phyloP scores from a whole-genome alignment of 2,797 vertebrate species.

The Heliangelus exortis region DNA sequence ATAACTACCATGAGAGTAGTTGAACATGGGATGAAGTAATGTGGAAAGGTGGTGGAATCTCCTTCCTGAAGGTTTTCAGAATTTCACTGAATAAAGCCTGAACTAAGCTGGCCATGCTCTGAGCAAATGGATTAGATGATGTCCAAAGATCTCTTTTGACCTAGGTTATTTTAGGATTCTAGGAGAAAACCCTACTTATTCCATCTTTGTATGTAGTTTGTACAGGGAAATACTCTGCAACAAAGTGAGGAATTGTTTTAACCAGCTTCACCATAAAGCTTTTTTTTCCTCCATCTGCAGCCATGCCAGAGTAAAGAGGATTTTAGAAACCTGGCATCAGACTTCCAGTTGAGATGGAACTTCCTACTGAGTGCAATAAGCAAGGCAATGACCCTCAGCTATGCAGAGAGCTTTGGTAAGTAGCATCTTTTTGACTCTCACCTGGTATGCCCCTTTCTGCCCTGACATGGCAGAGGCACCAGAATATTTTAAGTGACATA shows the following conservation, averaged over 20 bases:
- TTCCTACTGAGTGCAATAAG: conserved; percentile 69
- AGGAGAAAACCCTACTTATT: neutral
- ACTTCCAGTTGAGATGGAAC: conserved; percentile 77
- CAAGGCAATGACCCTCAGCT: conserved; percentile 72
- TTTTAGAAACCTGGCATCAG: conserved; percentile 58
- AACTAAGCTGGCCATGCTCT: neutral
- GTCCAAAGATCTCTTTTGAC: neutral
- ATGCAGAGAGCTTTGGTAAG: conserved; percentile 73
- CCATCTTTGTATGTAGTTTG: neutral
- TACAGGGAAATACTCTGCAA: neutral
- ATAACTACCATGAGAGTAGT: neutral
- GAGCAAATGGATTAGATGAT: neutral
- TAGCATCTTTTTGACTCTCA: neutral
- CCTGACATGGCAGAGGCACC: neutral
- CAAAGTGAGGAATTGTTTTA: neutral
- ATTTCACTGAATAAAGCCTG: neutral
- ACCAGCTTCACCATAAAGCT: neutral
- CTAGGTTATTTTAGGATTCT: neutral
- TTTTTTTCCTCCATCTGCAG: conserved; percentile 27
- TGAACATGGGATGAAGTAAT: neutral
- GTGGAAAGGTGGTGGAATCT: neutral
- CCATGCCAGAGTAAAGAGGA: conserved; percentile 71
- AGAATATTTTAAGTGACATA: neutral
- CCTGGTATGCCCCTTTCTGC: fast-evolving
- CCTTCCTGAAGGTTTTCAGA: neutral